Evolutionary conservation across 2,113 vertebrate genomes (phyloP).

Genomic region (Oreochromis tanganicae): DNA sequence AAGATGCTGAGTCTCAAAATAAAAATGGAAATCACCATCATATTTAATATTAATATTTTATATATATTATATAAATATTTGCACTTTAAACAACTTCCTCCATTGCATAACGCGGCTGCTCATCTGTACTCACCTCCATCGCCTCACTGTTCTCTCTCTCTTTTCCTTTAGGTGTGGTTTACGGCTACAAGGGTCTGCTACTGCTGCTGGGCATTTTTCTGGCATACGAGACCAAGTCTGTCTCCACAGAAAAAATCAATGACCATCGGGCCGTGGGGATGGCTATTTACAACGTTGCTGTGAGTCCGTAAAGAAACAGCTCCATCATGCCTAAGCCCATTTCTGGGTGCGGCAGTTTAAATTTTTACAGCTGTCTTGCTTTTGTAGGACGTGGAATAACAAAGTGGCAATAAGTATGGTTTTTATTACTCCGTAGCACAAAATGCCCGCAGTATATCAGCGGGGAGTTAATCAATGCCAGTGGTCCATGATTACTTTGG

Average conservation of each 20-base stretch:
- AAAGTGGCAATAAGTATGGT: neutral
- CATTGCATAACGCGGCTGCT: neutral
- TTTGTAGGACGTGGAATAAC: neutral
- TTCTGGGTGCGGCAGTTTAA: neutral
- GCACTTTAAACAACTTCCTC: neutral
- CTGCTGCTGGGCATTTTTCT: constrained; percentile 90
- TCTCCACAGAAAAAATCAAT: constrained; percentile 92
- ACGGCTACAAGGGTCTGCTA: constrained; percentile 89
- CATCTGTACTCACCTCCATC: neutral
- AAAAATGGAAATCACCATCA: neutral
- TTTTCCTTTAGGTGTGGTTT: constrained; percentile 81
- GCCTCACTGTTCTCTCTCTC: neutral
- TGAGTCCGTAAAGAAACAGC: constrained; percentile 48
- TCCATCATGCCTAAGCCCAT: neutral
- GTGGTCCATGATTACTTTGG: neutral
- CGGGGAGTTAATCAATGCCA: neutral
- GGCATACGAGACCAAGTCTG: constrained; percentile 93
- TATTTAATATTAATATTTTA: neutral
- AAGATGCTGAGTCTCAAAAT: neutral
- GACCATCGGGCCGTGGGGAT: constrained; percentile 89
- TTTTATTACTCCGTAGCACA: neutral
- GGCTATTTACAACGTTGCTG: constrained; percentile 88
- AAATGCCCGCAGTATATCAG: neutral
- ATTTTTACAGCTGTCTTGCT: neutral
- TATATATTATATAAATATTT: neutral